Evolutionary conservation across 2,888 invertebrate genomes (phyloP).

Genomic region (Lysandra coridon): DNA sequence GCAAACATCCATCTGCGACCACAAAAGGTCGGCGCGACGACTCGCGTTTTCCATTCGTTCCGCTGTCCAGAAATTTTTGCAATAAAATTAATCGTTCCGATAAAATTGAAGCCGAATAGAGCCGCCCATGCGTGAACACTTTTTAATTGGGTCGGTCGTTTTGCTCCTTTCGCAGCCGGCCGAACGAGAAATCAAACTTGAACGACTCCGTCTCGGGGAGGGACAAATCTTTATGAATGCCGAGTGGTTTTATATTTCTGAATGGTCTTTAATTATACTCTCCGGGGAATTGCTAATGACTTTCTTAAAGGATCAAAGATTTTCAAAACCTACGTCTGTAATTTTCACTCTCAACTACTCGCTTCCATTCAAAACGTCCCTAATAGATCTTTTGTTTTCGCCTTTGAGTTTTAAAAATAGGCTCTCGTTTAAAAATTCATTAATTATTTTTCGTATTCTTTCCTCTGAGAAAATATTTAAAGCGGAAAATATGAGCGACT

Average conservation of each 20-base stretch:
- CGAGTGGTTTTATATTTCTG: conserved; percentile 29
- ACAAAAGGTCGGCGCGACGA: conserved; percentile 65
- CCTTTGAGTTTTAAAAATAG: not conserved
- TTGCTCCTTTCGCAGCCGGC: conserved; percentile 65
- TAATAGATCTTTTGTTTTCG: conserved; percentile 18
- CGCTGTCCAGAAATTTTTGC: conserved; percentile 78
- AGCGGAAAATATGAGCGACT: not conserved
- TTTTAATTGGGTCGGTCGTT: conserved; percentile 76
- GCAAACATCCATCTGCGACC: conserved; percentile 67
- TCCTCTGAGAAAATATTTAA: not conserved
- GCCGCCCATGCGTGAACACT: conserved; percentile 75
- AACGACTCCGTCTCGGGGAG: conserved; percentile 46
- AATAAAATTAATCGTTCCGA: conserved; percentile 80
- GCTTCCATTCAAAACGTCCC: not conserved
- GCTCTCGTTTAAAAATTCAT: not conserved
- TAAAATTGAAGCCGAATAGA: conserved; percentile 75
- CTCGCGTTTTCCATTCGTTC: conserved; percentile 72
- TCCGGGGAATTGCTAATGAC: conserved; percentile 29
- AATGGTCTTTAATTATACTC: conserved; percentile 28
- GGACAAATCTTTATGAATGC: conserved; percentile 31
- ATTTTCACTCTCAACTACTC: conserved; percentile 30
- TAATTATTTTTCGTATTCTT: conserved; percentile 12
- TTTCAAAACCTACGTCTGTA: conserved; percentile 28
- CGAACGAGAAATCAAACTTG: conserved; percentile 69
- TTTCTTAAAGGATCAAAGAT: conserved; percentile 30